A percentile compares a stretch with the other conserved stretches of the same genome.
phyloP scores from a whole-genome alignment of 2,113 vertebrate genomes.

The Atrichornis clamosus region DNA sequence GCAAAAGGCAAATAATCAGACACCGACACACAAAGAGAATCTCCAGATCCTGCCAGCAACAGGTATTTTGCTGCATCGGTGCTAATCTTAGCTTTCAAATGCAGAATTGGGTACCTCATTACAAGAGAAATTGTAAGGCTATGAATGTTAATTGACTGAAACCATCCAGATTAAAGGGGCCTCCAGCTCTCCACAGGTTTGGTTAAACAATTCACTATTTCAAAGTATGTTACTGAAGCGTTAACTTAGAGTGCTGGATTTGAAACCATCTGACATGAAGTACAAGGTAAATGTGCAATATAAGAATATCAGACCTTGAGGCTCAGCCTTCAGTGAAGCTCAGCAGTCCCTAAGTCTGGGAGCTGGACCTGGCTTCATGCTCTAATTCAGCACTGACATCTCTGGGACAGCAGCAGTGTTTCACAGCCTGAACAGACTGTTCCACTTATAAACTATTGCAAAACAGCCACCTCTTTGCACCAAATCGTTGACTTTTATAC shows the following conservation, averaged over 20 bases:
- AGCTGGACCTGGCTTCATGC: background rate
- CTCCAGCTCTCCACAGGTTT: background rate
- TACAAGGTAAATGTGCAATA: background rate
- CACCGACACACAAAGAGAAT: background rate
- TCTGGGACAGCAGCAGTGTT: background rate
- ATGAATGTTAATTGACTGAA: background rate
- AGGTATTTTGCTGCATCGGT: background rate
- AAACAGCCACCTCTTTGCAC: background rate
- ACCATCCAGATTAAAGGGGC: background rate
- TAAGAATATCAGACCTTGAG: background rate
- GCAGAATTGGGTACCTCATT: background rate
- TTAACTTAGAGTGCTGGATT: background rate
- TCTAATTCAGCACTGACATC: background rate
- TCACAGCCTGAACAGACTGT: background rate
- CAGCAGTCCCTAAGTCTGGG: background rate
- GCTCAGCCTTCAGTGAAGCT: background rate
- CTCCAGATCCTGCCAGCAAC: background rate
- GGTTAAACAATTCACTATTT: background rate
- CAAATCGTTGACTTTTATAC: background rate
- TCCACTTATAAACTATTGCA: accelerated
- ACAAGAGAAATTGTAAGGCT: background rate
- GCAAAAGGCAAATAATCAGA: background rate
- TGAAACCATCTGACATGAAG: background rate
- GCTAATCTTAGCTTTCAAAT: background rate
- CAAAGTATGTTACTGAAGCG: accelerated